Evolutionary conservation across 2,113 vertebrate genomes (phyloP).

Genomic region (Himantopus leucocephalus): DNA sequence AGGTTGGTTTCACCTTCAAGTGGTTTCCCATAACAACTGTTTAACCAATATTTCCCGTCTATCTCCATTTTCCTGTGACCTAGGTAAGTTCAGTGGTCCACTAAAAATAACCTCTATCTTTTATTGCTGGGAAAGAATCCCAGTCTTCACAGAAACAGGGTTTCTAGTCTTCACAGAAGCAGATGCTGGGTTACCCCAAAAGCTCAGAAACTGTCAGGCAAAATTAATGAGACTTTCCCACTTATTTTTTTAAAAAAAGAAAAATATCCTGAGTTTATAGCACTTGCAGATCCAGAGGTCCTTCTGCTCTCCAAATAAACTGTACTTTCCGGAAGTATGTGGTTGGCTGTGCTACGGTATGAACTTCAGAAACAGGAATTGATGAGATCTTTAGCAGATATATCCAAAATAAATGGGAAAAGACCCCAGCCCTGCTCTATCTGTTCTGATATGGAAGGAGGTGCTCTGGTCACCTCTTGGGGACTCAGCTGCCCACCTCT

Average conservation of each 20-base stretch:
- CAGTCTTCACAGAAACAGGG: background rate
- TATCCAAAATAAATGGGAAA: background rate
- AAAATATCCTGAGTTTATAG: background rate
- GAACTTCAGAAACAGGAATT: background rate
- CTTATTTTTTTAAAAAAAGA: background rate
- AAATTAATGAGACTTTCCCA: slow-evolving; percentile 2
- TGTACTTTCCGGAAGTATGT: background rate
- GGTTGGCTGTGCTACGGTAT: background rate
- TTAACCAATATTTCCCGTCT: background rate
- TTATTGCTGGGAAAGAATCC: background rate
- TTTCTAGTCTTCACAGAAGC: background rate
- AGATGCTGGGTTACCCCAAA: slow-evolving; percentile 1
- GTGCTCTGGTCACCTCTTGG: background rate
- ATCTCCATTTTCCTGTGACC: background rate
- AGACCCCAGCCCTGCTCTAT: background rate
- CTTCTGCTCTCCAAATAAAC: background rate
- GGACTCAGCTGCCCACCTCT: background rate
- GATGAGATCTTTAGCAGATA: background rate
- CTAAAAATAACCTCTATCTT: slow-evolving; percentile 8
- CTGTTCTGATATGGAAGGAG: background rate
- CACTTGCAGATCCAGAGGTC: background rate
- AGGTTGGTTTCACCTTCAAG: background rate
- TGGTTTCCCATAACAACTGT: background rate
- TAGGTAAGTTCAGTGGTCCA: background rate
- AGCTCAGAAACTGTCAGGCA: background rate